Conservation (phyloP, 2,888 invertebrate genomes). For the Allygus modestus region DNA sequence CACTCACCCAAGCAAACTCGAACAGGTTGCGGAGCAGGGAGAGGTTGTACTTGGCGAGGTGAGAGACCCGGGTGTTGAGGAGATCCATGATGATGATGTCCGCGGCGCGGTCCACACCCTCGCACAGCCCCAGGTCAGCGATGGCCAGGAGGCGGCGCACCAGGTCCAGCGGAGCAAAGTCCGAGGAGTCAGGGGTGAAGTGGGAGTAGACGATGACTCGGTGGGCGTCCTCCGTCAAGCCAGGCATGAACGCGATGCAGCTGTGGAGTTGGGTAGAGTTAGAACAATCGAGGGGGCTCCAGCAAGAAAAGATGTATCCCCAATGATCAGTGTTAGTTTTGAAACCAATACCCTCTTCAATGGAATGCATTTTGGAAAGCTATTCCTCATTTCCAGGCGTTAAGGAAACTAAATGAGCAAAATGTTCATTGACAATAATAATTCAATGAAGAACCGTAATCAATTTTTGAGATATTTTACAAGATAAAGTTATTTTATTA, state of each 20-base stretch:
- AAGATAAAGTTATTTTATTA: too few species aligned
- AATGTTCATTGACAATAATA: too few species aligned
- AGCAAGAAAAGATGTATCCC: too few species aligned
- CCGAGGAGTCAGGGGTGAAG: constrained; percentile 58
- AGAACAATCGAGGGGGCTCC: background rate
- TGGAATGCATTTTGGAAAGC: too few species aligned
- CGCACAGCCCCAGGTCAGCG: constrained; percentile 64
- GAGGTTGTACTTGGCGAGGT: constrained; percentile 66
- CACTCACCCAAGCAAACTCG: constrained; percentile 67
- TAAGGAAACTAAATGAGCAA: too few species aligned
- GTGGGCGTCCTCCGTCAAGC: constrained; percentile 62
- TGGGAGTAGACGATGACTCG: constrained; percentile 65
- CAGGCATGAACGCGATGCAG: constrained; percentile 65
- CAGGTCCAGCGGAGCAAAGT: constrained; percentile 65
- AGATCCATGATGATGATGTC: constrained; percentile 64
- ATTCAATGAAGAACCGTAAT: too few species aligned
- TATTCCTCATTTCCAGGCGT: too few species aligned
- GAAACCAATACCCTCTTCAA: too few species aligned
- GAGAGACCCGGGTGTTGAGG: constrained; percentile 62
- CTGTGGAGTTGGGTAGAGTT: constrained; percentile 53
- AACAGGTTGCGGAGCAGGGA: constrained; percentile 66
- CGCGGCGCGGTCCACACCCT: constrained; percentile 64
- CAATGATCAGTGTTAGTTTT: too few species aligned
- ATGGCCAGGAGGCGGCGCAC: constrained; percentile 64
- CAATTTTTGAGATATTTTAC: too few species aligned